Conservation (phyloP, 2,113 vertebrate genomes). For the Chascanopsetta lugubris region DNA sequence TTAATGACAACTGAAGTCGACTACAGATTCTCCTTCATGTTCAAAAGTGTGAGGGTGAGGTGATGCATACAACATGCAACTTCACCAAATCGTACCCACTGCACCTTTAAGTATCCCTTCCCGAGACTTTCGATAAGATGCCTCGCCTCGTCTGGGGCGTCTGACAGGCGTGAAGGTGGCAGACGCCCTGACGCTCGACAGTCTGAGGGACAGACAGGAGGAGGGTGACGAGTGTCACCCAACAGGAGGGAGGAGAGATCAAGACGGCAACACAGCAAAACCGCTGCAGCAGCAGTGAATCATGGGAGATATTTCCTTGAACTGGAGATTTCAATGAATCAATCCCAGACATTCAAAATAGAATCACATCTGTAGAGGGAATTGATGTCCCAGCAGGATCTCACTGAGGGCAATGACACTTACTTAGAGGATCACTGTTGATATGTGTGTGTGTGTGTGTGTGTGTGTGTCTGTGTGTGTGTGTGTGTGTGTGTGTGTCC, state of each 20-base stretch:
- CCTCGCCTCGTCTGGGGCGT: slow-evolving; percentile 25
- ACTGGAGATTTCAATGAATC: slow-evolving; percentile 65
- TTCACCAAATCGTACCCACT: no score
- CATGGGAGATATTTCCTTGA: slow-evolving; percentile 53
- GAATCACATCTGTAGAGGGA: slow-evolving; percentile 57
- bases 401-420: slow-evolving; percentile 24
- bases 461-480: background rate
- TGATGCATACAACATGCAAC: no score
- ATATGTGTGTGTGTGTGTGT: slow-evolving; percentile 32
- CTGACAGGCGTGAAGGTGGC: slow-evolving; percentile 49
- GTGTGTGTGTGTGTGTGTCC: background rate
- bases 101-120: slow-evolving; percentile 62
- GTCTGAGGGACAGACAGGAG: slow-evolving; percentile 31
- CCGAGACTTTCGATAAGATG: slow-evolving; percentile 58
- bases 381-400: slow-evolving; percentile 46
- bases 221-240: slow-evolving; percentile 32
- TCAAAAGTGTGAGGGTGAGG: no score
- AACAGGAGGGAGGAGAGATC: slow-evolving; percentile 39
- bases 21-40: no score
- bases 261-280: slow-evolving; percentile 35
- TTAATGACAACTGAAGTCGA: no score
- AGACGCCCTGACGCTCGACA: slow-evolving; percentile 32
- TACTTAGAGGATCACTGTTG: slow-evolving; percentile 32
- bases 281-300: slow-evolving; percentile 57
- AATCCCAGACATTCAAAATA: slow-evolving; percentile 60